Base-by-base conservation (phyloP, 1,140 invertebrate genomes). In the Habropoda laboriosa region DNA sequence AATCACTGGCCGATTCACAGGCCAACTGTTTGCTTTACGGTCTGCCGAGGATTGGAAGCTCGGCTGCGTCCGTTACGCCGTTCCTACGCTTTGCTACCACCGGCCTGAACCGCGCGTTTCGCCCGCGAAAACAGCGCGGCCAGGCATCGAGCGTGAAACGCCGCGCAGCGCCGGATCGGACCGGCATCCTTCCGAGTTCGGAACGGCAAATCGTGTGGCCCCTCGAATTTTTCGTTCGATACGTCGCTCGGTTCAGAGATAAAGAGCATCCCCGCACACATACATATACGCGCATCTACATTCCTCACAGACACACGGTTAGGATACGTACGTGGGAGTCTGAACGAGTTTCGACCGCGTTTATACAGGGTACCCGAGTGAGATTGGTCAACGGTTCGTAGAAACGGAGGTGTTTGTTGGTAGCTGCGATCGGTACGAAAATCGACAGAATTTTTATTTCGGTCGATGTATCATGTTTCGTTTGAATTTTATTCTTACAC, bases 1-100 rank as follows among this genome's bases (percentile, higher is more conserved):
- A 71, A 83, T 83, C 81, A 75, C 64, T 70, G 40, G 18, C 40
- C 71, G 64, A 80, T 75, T 82, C 58, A 71, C 63, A 49, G 63
- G 47, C 61, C 74, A 79, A 79, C 74, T 74, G 70, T 84, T 84
- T 71, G 81, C 76, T 55, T 83, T 71, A 71, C 72, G 55, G 77
- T 83, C 71, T 75, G 58, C 30, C 51, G 57, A 16, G 27, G 30
- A 47, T 66, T 32, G n/a, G 64, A 79, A 79, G 40, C 51, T 35
- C 32, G 53, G 21, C 49, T n/a, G 24, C 30, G 55, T 49, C 75
- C 57, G 32, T 84, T 66, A 51, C 21, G 47, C 27, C n/a, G 51
- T 67, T 61, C 13, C 35, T 21, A n/a, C n/a, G n/a, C n/a, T n/a
- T n/a, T n/a, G n/a, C n/a, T n/a, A n/a, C n/a, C n/a, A n/a, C n/a